Percentiles rank a stretch among this genome's conserved stretches.
Evolutionary conservation across 2,888 invertebrate species (phyloP).

Genomic region (Andrena praecox): DNA sequence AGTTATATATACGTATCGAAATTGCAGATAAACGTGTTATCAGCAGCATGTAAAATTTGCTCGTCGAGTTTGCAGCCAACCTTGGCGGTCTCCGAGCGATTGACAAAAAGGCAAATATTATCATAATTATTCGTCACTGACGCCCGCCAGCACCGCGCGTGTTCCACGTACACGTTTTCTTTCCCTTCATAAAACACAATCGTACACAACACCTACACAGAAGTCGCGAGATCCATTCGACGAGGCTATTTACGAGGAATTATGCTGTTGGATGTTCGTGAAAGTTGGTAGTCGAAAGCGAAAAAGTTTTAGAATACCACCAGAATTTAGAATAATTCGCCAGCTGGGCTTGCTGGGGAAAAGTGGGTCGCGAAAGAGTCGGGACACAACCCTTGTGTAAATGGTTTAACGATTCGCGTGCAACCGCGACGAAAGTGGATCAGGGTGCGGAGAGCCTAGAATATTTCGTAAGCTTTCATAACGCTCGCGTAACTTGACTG

Average conservation of each 20-base stretch:
- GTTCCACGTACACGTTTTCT: too few relatives aligned
- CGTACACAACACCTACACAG: background rate
- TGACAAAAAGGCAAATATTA: too few relatives aligned
- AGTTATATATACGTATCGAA: background rate
- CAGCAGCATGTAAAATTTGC: background rate
- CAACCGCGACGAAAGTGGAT: constrained; percentile 25
- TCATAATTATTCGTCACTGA: too few relatives aligned
- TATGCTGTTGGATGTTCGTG: background rate
- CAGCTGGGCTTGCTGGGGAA: background rate
- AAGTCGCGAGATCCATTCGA: background rate
- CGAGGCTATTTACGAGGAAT: background rate
- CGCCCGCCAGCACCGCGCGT: too few relatives aligned
- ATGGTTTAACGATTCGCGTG: constrained; percentile 34
- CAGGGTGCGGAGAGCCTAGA: constrained; percentile 4
- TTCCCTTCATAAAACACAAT: too few relatives aligned
- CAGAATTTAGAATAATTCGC: constrained; percentile 23
- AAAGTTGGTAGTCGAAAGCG: background rate
- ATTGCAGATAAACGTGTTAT: background rate
- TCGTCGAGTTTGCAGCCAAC: background rate
- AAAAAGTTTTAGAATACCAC: background rate
- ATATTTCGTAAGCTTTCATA: constrained; percentile 6
- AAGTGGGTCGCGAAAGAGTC: background rate
- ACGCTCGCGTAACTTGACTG: too few relatives aligned
- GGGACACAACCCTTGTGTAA: constrained; percentile 18
- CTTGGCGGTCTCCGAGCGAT: too few relatives aligned